A percentile compares a stretch with the other conserved stretches of the same genome.
These are phyloP conservation scores for Pygathrix nemaeus DNA, from an alignment of 2,113 vertebrate species.

Conservation along the genomic window DNA sequence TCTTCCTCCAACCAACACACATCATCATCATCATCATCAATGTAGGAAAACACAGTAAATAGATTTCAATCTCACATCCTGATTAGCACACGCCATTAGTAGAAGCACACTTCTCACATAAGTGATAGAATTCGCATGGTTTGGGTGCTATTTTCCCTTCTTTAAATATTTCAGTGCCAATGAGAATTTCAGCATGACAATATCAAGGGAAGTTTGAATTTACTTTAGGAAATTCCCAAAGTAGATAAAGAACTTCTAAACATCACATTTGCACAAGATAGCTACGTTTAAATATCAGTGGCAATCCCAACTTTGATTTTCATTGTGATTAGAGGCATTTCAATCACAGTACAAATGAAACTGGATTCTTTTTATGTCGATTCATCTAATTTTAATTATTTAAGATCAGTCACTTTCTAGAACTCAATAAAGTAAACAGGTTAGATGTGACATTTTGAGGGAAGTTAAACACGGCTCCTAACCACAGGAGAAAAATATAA, in stretches of 20 bases:
- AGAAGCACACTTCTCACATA: constrained; percentile 52
- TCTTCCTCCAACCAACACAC: neutral
- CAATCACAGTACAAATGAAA: constrained; percentile 16
- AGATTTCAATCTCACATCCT: neutral
- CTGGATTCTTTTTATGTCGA: neutral
- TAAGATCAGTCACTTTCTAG: neutral
- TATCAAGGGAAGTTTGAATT: constrained; percentile 50
- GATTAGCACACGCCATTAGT: constrained; percentile 22
- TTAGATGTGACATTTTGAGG: constrained; percentile 27
- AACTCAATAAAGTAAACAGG: neutral
- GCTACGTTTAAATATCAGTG: neutral
- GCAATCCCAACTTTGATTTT: neutral
- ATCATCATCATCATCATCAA: neutral
- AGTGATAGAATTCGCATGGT: constrained; percentile 42
- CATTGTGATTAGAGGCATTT: neutral
- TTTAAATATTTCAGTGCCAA: constrained; percentile 69
- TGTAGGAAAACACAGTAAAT: constrained; percentile 43
- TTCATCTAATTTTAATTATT: constrained; percentile 14
- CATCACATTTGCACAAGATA: neutral
- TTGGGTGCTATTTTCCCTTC: constrained; percentile 52
- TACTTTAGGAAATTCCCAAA: constrained; percentile 61
- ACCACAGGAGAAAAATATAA: constrained; percentile 48
- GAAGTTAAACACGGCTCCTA: constrained; percentile 37
- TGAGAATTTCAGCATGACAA: constrained; percentile 47
- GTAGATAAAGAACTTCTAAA: constrained; percentile 27